Evolutionary conservation across 1,140 invertebrate species (phyloP).

Genomic region (Zaprionus camerounensis): DNA sequence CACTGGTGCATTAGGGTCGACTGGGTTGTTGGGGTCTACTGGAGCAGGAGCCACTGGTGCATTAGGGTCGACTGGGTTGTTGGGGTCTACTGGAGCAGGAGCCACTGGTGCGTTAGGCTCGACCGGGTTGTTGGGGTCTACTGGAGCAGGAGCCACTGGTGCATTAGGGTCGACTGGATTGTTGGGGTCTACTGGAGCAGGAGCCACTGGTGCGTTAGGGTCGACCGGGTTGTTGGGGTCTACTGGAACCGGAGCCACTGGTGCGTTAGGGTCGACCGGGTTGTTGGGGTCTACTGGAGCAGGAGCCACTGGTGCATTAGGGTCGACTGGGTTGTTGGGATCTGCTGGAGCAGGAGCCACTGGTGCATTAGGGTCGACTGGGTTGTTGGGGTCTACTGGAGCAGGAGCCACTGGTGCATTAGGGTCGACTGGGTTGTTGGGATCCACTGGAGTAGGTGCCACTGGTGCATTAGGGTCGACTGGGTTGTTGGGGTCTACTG

Average conservation of each 20-base stretch:
- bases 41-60: not conserved
- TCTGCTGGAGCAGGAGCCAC: not conserved
- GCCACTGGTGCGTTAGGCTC: not conserved
- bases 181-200: not conserved
- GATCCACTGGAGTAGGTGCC: not conserved
- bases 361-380: not conserved
- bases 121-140: not conserved
- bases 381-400: not conserved
- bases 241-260: not conserved
- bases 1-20: too few species aligned
- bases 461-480: constrained; percentile 23
- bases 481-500: constrained; percentile 29
- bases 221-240: not conserved
- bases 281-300: not conserved
- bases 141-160: not conserved
- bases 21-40: too few species aligned
- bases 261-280: not conserved
- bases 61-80: not conserved
- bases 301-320: not conserved
- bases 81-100: not conserved
- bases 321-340: not conserved
- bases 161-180: not conserved
- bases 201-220: not conserved
- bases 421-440: not conserved
- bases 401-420: not conserved